Evolutionary conservation across 2,113 vertebrate genomes (phyloP).

Genomic region (Sturnus vulgaris): DNA sequence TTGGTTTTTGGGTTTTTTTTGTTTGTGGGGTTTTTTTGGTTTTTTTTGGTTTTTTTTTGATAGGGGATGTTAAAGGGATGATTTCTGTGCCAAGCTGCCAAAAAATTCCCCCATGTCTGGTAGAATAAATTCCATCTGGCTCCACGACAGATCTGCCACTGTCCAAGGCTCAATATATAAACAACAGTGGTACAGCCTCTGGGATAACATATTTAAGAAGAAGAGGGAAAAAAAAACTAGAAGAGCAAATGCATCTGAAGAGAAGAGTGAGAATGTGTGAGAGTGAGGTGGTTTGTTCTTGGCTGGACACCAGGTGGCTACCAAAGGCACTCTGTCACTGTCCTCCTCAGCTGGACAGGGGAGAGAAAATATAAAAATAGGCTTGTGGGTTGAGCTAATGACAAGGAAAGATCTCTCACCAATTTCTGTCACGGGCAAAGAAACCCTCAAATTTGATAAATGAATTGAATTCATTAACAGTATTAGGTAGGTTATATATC

Average conservation of each 20-base stretch:
- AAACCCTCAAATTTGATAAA: not conserved
- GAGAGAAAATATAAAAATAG: not conserved
- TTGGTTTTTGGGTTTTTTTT: not conserved
- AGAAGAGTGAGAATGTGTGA: not conserved
- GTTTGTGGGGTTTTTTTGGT: not conserved
- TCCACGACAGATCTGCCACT: not conserved
- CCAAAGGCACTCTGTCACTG: not conserved
- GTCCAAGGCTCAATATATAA: not conserved
- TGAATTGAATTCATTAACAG: not conserved
- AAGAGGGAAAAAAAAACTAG: fast-evolving
- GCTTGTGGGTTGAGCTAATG: not conserved
- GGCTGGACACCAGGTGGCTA: not conserved
- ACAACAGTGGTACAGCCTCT: not conserved
- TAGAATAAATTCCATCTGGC: not conserved
- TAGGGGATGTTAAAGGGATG: not conserved
- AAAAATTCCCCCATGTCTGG: not conserved
- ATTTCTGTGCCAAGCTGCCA: not conserved
- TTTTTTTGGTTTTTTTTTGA: not conserved
- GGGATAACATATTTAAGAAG: not conserved
- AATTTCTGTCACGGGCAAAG: not conserved
- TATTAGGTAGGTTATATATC: not conserved
- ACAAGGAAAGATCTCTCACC: not conserved
- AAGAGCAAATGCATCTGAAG: not conserved
- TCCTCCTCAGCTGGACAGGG: not conserved
- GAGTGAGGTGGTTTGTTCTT: not conserved